phyloP scores from a whole-genome alignment of 2,113 vertebrate species.

The Eulacestoma nigropectus region DNA sequence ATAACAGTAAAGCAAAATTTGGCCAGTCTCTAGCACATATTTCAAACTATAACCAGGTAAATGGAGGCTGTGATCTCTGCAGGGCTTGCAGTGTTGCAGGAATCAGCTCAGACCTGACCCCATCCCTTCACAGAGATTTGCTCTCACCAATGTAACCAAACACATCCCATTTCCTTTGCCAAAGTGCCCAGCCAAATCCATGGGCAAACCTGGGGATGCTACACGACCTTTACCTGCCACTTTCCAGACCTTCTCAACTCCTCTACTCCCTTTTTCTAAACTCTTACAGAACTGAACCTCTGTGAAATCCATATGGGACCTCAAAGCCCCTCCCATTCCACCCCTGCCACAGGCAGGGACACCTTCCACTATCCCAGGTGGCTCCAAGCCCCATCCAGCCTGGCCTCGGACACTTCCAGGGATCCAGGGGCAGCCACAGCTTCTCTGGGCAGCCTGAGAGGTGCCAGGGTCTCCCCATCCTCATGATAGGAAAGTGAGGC shows the following conservation, averaged over 20 bases:
- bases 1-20: neutral
- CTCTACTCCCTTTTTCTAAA: neutral
- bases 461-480: neutral
- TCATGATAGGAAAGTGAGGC: neutral
- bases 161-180: neutral
- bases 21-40: neutral
- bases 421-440: neutral
- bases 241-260: rapidly evolving
- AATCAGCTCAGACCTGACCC: neutral
- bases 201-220: neutral
- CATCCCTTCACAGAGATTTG: rapidly evolving
- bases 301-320: neutral
- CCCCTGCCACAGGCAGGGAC: neutral
- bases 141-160: neutral
- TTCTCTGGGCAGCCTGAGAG: neutral
- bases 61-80: neutral
- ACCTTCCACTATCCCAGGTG: rapidly evolving
- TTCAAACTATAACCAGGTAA: neutral
- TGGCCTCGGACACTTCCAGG: neutral
- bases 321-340: neutral
- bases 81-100: neutral
- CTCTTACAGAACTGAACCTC: neutral
- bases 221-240: neutral
- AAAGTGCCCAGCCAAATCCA: neutral
- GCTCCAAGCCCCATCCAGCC: neutral